These are phyloP conservation scores for Sminthurides aquaticus DNA, from an alignment of 2,888 invertebrate species.

Conservation along the genomic window DNA sequence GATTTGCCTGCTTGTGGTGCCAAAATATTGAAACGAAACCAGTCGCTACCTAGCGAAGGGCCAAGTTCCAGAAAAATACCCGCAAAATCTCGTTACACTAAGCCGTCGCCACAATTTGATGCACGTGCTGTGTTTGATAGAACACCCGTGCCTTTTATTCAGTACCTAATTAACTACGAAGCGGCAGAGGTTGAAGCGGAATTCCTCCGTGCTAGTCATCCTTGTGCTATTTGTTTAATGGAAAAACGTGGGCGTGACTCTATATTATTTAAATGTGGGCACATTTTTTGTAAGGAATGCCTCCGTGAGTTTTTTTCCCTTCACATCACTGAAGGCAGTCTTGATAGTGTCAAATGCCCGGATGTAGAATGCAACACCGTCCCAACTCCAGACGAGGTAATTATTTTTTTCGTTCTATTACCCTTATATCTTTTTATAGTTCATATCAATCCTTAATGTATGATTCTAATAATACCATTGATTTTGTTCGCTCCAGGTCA, in stretches of 20 bases:
- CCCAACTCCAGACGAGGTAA: conserved; percentile 53
- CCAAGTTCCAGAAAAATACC: neutral
- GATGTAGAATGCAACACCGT: conserved; percentile 53
- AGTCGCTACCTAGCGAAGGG: neutral
- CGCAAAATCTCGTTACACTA: conserved; percentile 4
- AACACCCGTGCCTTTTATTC: conserved; percentile 16
- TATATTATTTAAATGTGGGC: conserved; percentile 53
- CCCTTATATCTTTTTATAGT: too few relatives aligned
- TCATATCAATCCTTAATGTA: too few relatives aligned
- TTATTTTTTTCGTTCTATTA: too few relatives aligned
- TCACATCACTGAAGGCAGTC: conserved; percentile 54
- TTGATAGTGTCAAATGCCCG: conserved; percentile 52
- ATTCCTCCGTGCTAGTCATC: conserved; percentile 46
- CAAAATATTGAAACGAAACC: neutral
- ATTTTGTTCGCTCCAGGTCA: too few relatives aligned
- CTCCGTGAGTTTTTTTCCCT: conserved; percentile 53
- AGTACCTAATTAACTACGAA: conserved; percentile 45
- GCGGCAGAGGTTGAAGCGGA: conserved; percentile 45
- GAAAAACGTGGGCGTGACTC: conserved; percentile 50
- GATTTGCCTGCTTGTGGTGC: neutral
- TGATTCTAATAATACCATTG: too few relatives aligned
- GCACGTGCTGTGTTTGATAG: conserved; percentile 40
- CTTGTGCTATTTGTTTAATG: conserved; percentile 54
- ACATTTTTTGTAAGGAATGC: conserved; percentile 57
- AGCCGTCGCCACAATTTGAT: conserved; percentile 22